Conservation (phyloP, 1,140 invertebrate species). For the Rhizoglyphus robini region DNA sequence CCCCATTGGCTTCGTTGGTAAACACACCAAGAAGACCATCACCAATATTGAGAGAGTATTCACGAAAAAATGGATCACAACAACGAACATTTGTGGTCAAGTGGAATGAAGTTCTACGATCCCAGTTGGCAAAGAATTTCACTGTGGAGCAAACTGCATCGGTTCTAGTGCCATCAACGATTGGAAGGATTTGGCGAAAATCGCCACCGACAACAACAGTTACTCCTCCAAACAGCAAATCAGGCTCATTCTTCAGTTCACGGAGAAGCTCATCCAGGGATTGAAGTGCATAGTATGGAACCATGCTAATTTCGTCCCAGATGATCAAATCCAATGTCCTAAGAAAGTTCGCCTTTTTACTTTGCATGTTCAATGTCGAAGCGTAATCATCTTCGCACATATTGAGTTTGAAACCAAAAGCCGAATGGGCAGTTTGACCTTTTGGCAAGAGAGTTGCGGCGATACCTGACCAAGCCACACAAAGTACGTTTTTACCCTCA, state of each 20-base stretch:
- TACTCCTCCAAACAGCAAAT: no score
- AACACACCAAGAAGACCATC: neutral
- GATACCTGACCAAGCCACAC: no score
- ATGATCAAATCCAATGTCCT: no score
- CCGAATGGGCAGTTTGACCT: no score
- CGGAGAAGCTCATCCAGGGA: slow-evolving; percentile 32
- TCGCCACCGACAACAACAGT: no score
- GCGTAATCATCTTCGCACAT: slow-evolving; percentile 18
- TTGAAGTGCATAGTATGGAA: slow-evolving; percentile 15
- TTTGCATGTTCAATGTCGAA: slow-evolving; percentile 19
- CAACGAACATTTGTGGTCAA: slow-evolving; percentile 25
- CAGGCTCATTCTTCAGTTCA: slow-evolving; percentile 29
- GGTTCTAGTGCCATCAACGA: no score
- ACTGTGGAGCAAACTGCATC: slow-evolving; percentile 32
- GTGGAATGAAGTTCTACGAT: neutral
- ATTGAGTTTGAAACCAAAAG: slow-evolving; percentile 37
- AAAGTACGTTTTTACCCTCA: no score
- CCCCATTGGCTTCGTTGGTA: neutral
- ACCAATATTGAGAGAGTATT: slow-evolving; percentile 21
- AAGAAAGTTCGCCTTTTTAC: slow-evolving; percentile 18
- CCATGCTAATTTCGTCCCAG: slow-evolving; percentile 29
- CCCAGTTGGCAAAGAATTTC: slow-evolving; percentile 29
- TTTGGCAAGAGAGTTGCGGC: no score
- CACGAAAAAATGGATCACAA: slow-evolving; percentile 8
- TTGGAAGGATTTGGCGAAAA: no score